Base-by-base conservation (phyloP, 2,888 invertebrate species). In the Hipparchia sbordonii region DNA sequence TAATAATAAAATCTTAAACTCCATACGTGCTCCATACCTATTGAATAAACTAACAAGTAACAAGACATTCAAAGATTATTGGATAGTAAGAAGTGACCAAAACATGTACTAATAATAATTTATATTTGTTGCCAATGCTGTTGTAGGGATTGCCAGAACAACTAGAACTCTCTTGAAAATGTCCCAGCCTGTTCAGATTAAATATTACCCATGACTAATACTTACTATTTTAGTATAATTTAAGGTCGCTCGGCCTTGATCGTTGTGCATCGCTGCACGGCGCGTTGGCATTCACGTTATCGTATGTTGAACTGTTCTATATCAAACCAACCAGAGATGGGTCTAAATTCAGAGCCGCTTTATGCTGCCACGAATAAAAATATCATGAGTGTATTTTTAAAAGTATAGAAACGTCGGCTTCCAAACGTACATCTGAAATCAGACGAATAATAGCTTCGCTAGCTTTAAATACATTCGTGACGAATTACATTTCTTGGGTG, bases 231-330 rank as follows among this genome's bases (percentile, higher is more conserved):
- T 39, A 46, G 67, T 69, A 74, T 72, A 74, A 72, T 76, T 72
- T 74, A 68, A 74, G 72, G 72, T 72, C 81, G 79, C 78, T 84
- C 77, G 92, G 90, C 93, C 92, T 93, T 92, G 92, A 85, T 83
- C 79, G 83, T 76, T 76, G 85, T 85, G 85, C 86, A 87, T 82
- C 85, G 82, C 78, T 83, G 86, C 85, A 84, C 80, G 79, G 86
- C 85, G 80, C 85, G 83, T 80, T 86, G 86, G 86, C 85, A 85
- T 86, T 86, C 85, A 85, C 86, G 88, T 93, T 93, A 93, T 93
- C 93, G 93, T 93, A 81, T 93, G 91, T 92, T 93, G 93, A 93
- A 93, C 93, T 89, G 87, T 79, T 83, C 86, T 85, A 82, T 86
- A 86, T 86, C 84, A 83, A 81, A 80, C 78, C 80, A 79, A 78